Percentiles rank a stretch among this genome's conserved stretches.
These are phyloP conservation scores for Cathartes aura DNA, from an alignment of 2,113 vertebrate genomes.

Conservation along the genomic window DNA sequence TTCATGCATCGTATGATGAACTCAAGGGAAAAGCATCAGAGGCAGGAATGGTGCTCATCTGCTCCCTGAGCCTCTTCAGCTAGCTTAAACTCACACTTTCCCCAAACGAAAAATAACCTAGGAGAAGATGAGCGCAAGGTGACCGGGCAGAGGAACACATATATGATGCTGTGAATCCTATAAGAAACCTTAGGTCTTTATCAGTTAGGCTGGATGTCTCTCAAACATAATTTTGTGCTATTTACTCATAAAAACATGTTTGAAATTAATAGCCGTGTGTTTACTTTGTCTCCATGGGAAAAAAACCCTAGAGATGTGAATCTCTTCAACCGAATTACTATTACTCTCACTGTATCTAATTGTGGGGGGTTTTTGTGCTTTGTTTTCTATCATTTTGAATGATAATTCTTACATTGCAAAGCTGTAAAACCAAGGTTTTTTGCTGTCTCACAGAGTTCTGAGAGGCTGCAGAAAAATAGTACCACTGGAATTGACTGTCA, in stretches of 20 bases:
- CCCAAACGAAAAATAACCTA: not conserved
- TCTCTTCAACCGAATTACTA: not conserved
- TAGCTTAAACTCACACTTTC: not conserved
- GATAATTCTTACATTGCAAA: not conserved
- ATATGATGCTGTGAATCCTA: not conserved
- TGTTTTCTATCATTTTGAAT: not conserved
- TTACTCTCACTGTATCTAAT: not conserved
- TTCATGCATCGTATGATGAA: not conserved
- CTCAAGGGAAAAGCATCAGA: not conserved
- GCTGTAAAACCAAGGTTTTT: not conserved
- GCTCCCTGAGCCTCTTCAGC: not conserved
- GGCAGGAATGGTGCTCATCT: not conserved
- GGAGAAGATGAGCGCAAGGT: not conserved
- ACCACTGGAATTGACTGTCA: not conserved
- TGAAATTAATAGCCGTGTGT: not conserved
- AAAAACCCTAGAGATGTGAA: not conserved
- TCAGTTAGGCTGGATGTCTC: not conserved
- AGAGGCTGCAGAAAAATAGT: not conserved
- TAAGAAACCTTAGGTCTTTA: not conserved
- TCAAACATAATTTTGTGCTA: not conserved
- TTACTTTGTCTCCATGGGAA: not conserved
- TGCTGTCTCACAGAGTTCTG: not conserved
- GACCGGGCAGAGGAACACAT: not conserved
- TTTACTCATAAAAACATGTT: not conserved
- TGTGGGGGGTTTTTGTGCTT: not conserved